phyloP scores from a whole-genome alignment of 2,888 invertebrate genomes.

The Neoascia interrupta region DNA sequence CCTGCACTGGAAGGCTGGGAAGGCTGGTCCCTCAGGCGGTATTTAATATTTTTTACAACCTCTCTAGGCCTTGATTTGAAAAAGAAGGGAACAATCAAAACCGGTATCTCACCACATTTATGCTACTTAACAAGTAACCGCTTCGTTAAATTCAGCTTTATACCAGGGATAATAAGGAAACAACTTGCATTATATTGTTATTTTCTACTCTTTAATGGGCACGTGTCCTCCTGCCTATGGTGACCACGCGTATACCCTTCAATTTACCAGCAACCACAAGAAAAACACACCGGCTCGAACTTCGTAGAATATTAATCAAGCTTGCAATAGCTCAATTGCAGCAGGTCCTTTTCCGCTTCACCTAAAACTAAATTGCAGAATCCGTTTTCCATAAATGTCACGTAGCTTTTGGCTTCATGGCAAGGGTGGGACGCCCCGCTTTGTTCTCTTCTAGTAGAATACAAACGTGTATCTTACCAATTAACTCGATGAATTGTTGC shows the following conservation, averaged over 20 bases:
- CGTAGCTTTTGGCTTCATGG: slow-evolving; percentile 25
- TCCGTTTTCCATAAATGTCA: slow-evolving; percentile 45
- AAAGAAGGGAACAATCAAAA: too few relatives aligned
- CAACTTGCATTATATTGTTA: slow-evolving; percentile 14
- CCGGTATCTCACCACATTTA: too few relatives aligned
- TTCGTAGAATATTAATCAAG: too few relatives aligned
- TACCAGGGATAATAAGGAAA: slow-evolving; percentile 6
- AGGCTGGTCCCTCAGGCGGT: too few relatives aligned
- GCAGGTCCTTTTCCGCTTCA: slow-evolving; percentile 30
- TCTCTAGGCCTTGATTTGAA: too few relatives aligned
- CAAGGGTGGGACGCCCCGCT: slow-evolving; percentile 1
- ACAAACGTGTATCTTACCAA: slow-evolving; percentile 1
- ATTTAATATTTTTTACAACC: too few relatives aligned
- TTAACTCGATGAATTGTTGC: too few relatives aligned
- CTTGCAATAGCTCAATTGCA: too few relatives aligned
- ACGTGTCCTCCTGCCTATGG: slow-evolving; percentile 31
- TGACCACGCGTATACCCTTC: slow-evolving; percentile 28
- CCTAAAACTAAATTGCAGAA: slow-evolving; percentile 29
- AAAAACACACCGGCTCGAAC: too few relatives aligned
- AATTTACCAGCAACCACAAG: slow-evolving; percentile 3
- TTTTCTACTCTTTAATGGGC: slow-evolving; percentile 19
- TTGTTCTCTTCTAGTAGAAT: slow-evolving; percentile 16
- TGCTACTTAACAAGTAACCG: slow-evolving; percentile 1
- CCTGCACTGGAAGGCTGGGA: too few relatives aligned
- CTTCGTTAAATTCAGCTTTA: too few relatives aligned